Conservation (phyloP, 2,888 invertebrate species). For the Marasmarcha lunaedactyla region DNA sequence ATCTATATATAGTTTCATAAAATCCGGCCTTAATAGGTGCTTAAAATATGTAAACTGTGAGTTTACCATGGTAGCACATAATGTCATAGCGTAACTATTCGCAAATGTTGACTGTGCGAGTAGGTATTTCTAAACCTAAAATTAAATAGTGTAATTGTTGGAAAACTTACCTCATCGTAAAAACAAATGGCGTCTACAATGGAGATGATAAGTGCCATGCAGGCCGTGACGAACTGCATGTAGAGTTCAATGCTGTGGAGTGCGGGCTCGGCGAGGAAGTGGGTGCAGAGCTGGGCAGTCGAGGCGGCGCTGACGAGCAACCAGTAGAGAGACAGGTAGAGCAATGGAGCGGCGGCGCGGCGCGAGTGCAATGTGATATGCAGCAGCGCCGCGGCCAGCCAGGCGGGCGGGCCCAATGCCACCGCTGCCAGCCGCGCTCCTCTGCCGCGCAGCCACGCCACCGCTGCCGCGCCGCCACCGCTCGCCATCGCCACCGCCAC, state of each 20-base stretch:
- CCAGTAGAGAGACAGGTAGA: conserved; percentile 60
- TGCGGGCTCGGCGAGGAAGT: conserved; percentile 22
- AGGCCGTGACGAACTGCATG: conserved; percentile 32
- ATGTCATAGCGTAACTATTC: not conserved
- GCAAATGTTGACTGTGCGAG: conserved; percentile 1
- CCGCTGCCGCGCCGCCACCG: conserved; percentile 41
- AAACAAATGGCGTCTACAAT: conserved; percentile 50
- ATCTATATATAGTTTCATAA: too few species aligned
- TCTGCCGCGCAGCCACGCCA: conserved; percentile 32
- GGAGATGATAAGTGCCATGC: conserved; percentile 36
- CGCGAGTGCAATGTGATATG: conserved; percentile 50
- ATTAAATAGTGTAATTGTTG: not conserved
- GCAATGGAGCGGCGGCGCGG: conserved; percentile 44
- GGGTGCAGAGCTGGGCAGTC: conserved; percentile 35
- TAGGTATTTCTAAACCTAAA: not conserved
- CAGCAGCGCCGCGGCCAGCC: conserved; percentile 51
- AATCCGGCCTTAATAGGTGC: too few species aligned
- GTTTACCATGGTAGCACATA: too few species aligned
- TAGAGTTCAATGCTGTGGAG: conserved; percentile 34
- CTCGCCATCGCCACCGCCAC: conserved; percentile 35
- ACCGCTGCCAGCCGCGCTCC: conserved; percentile 38
- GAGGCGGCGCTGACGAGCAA: conserved; percentile 38
- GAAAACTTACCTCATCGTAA: conserved; percentile 46
- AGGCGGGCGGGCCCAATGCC: conserved; percentile 42
- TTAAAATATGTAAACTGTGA: too few species aligned